Evolutionary conservation across 1,140 invertebrate genomes (phyloP).

Genomic region (Ctenoplectra terminalis): DNA sequence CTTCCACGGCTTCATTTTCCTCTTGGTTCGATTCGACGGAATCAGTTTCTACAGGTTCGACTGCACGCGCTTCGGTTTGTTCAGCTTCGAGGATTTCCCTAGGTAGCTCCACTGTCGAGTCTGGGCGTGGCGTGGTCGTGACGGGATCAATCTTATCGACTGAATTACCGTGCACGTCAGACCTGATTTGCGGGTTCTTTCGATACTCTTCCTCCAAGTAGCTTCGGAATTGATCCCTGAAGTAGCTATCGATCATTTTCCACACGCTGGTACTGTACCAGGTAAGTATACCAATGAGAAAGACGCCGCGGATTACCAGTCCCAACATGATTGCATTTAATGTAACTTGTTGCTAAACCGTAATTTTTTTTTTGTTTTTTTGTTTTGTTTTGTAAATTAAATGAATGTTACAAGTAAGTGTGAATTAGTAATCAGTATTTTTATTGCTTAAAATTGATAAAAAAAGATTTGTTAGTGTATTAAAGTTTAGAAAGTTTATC

Average conservation of each 20-base stretch:
- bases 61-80: neutral
- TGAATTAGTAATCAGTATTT: neutral
- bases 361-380: too few relatives aligned
- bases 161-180: constrained; percentile 7
- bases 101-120: constrained; percentile 9
- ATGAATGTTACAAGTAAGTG: neutral
- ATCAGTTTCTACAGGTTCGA: constrained; percentile 33
- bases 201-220: constrained; percentile 80
- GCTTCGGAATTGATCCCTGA: constrained; percentile 82
- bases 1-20: constrained; percentile 52
- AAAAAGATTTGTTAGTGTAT: too few relatives aligned
- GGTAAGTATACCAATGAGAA: constrained; percentile 80
- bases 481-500: too few relatives aligned
- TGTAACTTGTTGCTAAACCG: neutral
- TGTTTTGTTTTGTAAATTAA: neutral
- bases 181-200: constrained; percentile 76
- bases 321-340: constrained; percentile 71
- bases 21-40: neutral
- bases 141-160: constrained; percentile 37
- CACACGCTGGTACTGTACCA: constrained; percentile 83
- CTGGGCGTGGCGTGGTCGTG: neutral
- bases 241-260: constrained; percentile 83
- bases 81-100: constrained; percentile 1
- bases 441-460: neutral
- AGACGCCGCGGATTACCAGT: constrained; percentile 76